phyloP scores from a whole-genome alignment of 2,888 invertebrate species.

The Eupithecia pulchellata region DNA sequence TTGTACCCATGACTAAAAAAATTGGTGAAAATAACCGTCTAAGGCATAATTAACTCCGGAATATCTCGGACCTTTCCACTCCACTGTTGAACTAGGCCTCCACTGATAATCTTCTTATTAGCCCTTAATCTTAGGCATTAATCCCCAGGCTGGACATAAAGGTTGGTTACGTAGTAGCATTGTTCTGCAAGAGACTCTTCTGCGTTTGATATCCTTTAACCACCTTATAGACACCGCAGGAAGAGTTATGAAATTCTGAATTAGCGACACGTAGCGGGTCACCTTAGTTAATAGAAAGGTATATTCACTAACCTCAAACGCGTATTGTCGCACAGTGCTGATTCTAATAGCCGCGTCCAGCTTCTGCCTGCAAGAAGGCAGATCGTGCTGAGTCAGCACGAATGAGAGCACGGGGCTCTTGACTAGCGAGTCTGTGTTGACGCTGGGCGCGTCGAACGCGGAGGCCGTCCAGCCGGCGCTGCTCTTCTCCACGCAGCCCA shows the following conservation, averaged over 20 bases:
- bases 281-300: neutral
- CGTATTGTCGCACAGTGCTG: conserved; percentile 92
- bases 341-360: conserved; percentile 95
- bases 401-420: conserved; percentile 95
- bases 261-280: neutral
- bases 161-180: neutral
- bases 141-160: neutral
- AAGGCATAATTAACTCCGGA: neutral
- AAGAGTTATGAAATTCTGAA: neutral
- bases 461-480: conserved; percentile 61
- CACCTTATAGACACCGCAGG: neutral
- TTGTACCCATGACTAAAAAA: too few species aligned
- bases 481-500: conserved; percentile 72
- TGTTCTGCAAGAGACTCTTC: neutral
- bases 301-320: conserved; percentile 89
- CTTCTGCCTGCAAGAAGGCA: conserved; percentile 92
- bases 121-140: neutral
- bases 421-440: conserved; percentile 86
- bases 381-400: conserved; percentile 93
- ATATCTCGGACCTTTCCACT: neutral
- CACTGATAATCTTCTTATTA: neutral
- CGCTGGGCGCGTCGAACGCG: conserved; percentile 69
- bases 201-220: neutral
- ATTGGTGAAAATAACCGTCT: too few species aligned
- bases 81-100: neutral